Evolutionary conservation across 1,140 invertebrate genomes (phyloP), one percentile per base, ranked within the genome.

Genomic region (Oreohelix idahoensis): DNA sequence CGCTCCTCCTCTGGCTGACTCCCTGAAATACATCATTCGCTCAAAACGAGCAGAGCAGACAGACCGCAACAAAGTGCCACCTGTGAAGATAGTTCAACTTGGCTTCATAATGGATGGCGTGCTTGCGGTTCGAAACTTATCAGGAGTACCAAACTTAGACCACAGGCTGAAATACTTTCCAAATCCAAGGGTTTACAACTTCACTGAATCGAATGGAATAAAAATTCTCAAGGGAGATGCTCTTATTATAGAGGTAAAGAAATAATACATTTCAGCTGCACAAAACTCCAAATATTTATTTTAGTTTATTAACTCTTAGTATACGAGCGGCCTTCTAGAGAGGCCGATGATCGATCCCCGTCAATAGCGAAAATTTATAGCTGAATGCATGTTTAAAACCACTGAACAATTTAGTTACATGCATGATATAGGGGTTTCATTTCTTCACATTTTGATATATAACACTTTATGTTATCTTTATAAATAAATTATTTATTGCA

Each of bases 71-170:
- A 35, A n/a, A 76, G 23, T 51, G 26, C 26, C 58, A 66, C 36
- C 83, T 77, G 66, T 88, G n/a, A 90, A 89, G 75, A 87, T 93
- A 13, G 87, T 94, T 0, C 92, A 93, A 87, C 95, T 98, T 81
- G 97, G 96, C 26, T 99, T 99, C 92, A 94, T 97, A 10, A 99
- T 99, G 98, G 98, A 99, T 89, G 96, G 97, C 92, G 98, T 99
- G 0, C 94, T 96, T 88, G 95, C 95, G 2, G 97, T 99, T 51
- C 94, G 95, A 82, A 96, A 99, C 92, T 93, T 99, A 71, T 96
- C 97, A 83, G 96, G 97, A 91, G 96, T 96, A 89, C 95, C 96
- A 83, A 95, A 94, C 86, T 93, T 97, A 11, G 93, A 95, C 36
- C 95, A 95, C 76, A 95, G 96, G 51, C 94, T 99, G 88, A 93